A percentile compares a stretch with the other conserved stretches of the same genome.
Conservation (phyloP, 2,113 vertebrate species). For the Penelope pileata region DNA sequence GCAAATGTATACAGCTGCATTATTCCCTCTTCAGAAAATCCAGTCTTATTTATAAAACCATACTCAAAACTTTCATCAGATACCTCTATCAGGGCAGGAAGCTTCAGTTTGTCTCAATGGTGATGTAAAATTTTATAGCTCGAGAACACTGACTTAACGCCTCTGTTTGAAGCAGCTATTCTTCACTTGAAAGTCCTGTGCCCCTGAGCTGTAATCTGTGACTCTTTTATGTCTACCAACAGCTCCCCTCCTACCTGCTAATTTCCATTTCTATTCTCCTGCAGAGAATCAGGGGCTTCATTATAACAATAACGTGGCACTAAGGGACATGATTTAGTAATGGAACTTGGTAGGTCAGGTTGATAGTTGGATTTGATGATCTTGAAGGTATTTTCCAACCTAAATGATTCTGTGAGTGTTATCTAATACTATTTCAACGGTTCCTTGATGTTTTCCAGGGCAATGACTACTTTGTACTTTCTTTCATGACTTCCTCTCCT, state of each 20-base stretch:
- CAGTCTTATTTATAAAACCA: not conserved
- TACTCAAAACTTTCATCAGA: not conserved
- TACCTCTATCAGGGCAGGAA: not conserved
- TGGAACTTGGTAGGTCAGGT: too few species aligned
- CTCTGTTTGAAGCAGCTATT: not conserved
- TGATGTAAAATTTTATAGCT: not conserved
- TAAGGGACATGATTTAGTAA: too few species aligned
- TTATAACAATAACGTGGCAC: not conserved
- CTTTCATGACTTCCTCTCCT: not conserved
- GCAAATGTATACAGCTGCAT: not conserved
- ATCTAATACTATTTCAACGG: not conserved
- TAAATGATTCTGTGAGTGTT: too few species aligned
- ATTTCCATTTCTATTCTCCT: not conserved
- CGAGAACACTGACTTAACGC: not conserved
- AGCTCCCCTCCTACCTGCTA: not conserved
- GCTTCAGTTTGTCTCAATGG: not conserved
- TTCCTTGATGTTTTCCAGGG: not conserved
- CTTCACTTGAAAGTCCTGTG: not conserved
- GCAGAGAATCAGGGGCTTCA: not conserved
- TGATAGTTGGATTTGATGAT: too few species aligned
- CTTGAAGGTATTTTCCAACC: too few species aligned
- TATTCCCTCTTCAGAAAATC: conserved; percentile 19
- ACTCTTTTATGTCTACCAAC: not conserved
- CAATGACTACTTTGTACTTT: not conserved
- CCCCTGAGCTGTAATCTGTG: not conserved